Percentiles rank a stretch among this genome's conserved stretches.
Evolutionary conservation across 1,140 invertebrate species (phyloP).

Genomic region (Apis cerana): DNA sequence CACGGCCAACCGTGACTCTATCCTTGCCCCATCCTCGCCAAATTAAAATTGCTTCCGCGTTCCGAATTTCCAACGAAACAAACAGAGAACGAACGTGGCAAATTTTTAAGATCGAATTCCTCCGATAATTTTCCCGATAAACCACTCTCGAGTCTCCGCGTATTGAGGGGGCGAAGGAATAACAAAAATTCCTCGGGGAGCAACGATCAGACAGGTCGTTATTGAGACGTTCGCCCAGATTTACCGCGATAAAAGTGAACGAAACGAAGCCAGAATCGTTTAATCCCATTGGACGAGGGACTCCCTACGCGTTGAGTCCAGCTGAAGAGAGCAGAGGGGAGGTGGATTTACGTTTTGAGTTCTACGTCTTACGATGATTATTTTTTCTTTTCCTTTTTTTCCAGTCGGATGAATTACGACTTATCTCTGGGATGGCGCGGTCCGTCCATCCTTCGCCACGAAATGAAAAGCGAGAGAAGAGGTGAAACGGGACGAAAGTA

Average conservation of each 20-base stretch:
- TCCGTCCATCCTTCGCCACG: slow-evolving; percentile 39
- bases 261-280: not conserved
- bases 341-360: slow-evolving; percentile 29
- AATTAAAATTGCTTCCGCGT: not conserved
- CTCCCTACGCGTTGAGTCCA: too few relatives aligned
- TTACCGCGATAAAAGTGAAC: not conserved
- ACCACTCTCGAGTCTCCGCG: too few relatives aligned
- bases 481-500: slow-evolving; percentile 46
- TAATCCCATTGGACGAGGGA: not conserved
- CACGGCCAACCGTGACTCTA: not conserved
- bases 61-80: not conserved
- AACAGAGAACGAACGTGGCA: too few relatives aligned
- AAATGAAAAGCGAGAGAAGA: slow-evolving; percentile 25
- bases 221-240: too few relatives aligned
- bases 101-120: too few relatives aligned
- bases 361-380: slow-evolving; percentile 27
- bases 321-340: not conserved
- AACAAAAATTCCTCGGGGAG: too few relatives aligned
- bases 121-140: too few relatives aligned
- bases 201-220: too few relatives aligned
- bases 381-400: slow-evolving; percentile 9
- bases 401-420: slow-evolving; percentile 57
- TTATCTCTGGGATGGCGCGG: slow-evolving; percentile 50
- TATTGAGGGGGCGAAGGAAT: too few relatives aligned
- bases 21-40: too few relatives aligned